Base-by-base conservation (phyloP, 2,113 vertebrate genomes). In the Scomber colias region DNA sequence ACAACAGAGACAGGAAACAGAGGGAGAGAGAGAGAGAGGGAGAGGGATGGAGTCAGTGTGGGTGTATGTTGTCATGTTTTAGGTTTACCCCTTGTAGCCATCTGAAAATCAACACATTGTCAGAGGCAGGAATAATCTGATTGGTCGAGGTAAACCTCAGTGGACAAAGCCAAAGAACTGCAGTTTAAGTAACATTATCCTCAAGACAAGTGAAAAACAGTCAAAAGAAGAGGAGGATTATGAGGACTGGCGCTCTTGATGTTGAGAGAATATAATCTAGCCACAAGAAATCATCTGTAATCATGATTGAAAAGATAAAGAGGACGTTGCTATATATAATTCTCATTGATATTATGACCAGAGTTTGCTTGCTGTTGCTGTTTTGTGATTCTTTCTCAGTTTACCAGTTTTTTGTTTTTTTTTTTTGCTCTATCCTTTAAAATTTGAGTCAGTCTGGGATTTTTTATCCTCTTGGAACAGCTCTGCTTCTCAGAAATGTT, bases 91-190 rank as follows among this genome's bases (percentile, higher is more conserved):
- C 24, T 27, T 27, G 24, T 27, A 27, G 24, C 24, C 0, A 40
- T 62, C 15, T 46, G 62, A 67, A 72, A 71, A 65, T 21, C 45
- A 74, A 49, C 74, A 80, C 24, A 30, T 80, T 78, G 84, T 75
- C 61, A 16, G 73, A 73, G 95, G 74, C 78, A 79, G 79, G 30
- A 55, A 65, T 40, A 11, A 30, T 76, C 44, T 59, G 77, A 82
- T 72, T 70, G 75, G 79, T 45, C 5, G 44, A 67, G 63, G 8
- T 56, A 54, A 77, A 81, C 51, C 65, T 73, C 49, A 35, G 63
- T 21, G 60, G 57, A 69, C 30, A 35, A 77, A 71, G 76, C 73
- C 70, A 60, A 54, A 31, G 15, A 72, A 70, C 57, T 77, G 71
- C 61, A 74, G 79, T 57, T 53, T 55, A 71, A 83, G 73, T 30